Evolutionary conservation across 2,797 vertebrate species (phyloP).

Genomic region (Agapornis canus): DNA sequence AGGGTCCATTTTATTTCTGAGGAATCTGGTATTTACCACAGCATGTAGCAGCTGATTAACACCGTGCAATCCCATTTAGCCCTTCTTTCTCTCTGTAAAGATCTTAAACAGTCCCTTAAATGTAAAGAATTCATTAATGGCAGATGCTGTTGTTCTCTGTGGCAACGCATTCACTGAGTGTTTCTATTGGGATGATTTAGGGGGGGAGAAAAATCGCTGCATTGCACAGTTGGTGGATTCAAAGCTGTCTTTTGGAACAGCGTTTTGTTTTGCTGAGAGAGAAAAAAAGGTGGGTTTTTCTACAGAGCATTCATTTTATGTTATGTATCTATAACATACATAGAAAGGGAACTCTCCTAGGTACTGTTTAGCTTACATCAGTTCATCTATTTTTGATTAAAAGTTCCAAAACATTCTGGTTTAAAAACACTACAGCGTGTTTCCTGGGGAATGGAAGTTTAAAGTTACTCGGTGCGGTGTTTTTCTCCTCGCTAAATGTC

Average conservation of each 20-base stretch:
- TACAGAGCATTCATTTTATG: background rate
- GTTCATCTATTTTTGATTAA: background rate
- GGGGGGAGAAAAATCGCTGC: background rate
- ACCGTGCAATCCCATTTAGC: background rate
- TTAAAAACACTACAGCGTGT: background rate
- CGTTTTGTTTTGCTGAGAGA: background rate
- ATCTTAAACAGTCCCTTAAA: background rate
- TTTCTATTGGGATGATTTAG: background rate
- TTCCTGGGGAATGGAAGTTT: background rate
- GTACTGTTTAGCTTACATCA: background rate
- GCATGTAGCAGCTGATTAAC: background rate
- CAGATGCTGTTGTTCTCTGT: background rate
- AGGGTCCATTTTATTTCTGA: background rate
- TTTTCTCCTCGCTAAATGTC: background rate
- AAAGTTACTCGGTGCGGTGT: background rate
- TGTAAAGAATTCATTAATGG: background rate
- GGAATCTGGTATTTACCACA: background rate
- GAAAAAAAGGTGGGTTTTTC: background rate
- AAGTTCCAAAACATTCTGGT: background rate
- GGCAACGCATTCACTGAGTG: too few relatives aligned
- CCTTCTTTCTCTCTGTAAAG: background rate
- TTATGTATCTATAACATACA: background rate
- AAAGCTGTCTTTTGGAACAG: background rate
- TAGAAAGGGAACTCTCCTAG: background rate
- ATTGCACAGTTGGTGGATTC: background rate